phyloP scores from a whole-genome alignment of 2,888 invertebrate species.

The Catocala nupta region DNA sequence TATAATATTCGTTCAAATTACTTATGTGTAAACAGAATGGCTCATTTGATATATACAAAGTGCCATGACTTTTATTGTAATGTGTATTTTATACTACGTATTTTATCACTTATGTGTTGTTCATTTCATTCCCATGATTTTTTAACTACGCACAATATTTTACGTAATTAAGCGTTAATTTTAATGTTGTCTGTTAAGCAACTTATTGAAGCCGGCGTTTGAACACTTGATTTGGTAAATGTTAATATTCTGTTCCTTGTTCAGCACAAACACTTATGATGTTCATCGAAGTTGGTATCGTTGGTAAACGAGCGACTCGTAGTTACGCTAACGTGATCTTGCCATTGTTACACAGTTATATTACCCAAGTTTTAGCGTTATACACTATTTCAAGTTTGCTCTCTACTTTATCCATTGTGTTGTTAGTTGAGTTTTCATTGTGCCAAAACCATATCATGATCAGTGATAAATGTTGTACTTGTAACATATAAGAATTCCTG shows the following conservation, averaged over 20 bases:
- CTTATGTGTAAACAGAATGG: conserved; percentile 29
- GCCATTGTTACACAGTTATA: conserved; percentile 62
- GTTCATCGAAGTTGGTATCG: conserved; percentile 26
- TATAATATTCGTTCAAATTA: conserved; percentile 10
- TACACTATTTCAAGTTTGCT: conserved; percentile 54
- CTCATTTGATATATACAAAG: conserved; percentile 46
- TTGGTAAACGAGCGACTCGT: conserved; percentile 33
- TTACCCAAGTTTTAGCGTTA: conserved; percentile 30
- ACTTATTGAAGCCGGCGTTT: conserved; percentile 21
- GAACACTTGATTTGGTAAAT: conserved; percentile 20
- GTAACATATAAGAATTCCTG: conserved; percentile 56
- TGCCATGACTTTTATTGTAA: conserved; percentile 52
- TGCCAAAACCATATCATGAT: conserved; percentile 83
- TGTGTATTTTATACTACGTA: conserved; percentile 31
- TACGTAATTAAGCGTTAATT: conserved; percentile 35
- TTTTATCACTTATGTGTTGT: conserved; percentile 31
- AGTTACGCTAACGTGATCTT: conserved; percentile 58
- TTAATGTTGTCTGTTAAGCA: conserved; percentile 29
- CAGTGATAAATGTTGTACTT: conserved; percentile 73
- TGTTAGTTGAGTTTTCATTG: conserved; percentile 65
- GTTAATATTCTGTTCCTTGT: conserved; percentile 38
- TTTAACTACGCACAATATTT: conserved; percentile 49
- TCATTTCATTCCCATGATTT: conserved; percentile 31
- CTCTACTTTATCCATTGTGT: conserved; percentile 60
- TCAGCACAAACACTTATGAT: conserved; percentile 48